These are phyloP conservation scores for Brachionus plicatilis DNA, from an alignment of 1,140 invertebrate genomes.

Conservation along the genomic window DNA sequence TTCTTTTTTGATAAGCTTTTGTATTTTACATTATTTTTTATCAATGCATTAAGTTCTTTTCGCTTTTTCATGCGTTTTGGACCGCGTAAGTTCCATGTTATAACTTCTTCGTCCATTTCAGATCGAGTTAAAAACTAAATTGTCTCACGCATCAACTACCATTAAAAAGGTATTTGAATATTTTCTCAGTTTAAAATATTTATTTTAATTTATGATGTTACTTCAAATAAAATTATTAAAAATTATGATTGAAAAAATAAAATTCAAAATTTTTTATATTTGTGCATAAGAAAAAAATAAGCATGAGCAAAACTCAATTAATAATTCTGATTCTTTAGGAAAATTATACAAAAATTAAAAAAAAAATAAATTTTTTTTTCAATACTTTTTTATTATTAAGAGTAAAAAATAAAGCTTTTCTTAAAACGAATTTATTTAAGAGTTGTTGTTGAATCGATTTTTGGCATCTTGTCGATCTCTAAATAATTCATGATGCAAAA, in stretches of 20 bases:
- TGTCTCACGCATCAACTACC: not conserved
- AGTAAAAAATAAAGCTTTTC: too few relatives aligned
- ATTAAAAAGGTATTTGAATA: not conserved
- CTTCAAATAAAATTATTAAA: not conserved
- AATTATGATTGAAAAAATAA: not conserved
- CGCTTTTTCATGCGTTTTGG: constrained; percentile 34
- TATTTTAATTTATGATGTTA: not conserved
- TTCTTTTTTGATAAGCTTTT: constrained; percentile 8
- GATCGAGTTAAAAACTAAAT: not conserved
- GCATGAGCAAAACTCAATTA: not conserved
- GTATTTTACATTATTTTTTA: constrained; percentile 33
- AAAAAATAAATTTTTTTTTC: not conserved
- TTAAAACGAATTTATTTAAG: not conserved
- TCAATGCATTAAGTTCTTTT: constrained; percentile 8
- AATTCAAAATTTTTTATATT: not conserved
- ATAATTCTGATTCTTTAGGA: not conserved
- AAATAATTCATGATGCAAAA: not conserved
- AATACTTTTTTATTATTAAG: not conserved
- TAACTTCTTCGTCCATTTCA: constrained; percentile 34
- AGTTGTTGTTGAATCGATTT: not conserved
- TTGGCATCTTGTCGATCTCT: not conserved
- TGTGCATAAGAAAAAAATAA: not conserved
- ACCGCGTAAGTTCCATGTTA: constrained; percentile 32
- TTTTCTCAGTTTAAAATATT: not conserved
- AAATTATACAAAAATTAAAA: not conserved